These are phyloP conservation scores for Actenoides hombroni DNA, from an alignment of 2,113 vertebrate genomes.

Conservation along the genomic window DNA sequence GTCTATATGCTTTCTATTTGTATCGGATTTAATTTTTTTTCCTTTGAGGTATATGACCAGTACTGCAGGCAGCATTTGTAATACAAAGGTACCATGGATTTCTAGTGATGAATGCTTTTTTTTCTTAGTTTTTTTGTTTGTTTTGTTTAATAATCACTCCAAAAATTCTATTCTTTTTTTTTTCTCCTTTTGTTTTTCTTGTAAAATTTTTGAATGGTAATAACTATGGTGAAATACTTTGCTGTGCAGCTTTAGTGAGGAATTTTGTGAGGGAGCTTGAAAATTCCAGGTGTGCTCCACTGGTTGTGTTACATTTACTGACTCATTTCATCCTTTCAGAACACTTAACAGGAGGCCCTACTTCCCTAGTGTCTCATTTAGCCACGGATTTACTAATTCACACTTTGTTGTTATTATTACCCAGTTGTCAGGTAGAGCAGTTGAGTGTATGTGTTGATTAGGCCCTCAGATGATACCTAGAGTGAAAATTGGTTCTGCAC, in stretches of 20 bases:
- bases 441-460: neutral
- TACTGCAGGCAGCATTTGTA: neutral
- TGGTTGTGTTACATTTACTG: neutral
- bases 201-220: neutral
- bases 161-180: neutral
- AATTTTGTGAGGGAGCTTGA: neutral
- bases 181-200: neutral
- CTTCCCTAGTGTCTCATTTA: neutral
- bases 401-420: neutral
- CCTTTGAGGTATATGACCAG: neutral
- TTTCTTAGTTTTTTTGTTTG: neutral
- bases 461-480: neutral
- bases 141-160: neutral
- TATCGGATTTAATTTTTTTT: neutral
- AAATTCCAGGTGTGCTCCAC: neutral
- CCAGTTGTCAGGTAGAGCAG: neutral
- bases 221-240: neutral
- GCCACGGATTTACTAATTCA: neutral
- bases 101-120: neutral
- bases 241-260: accelerated
- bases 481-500: neutral
- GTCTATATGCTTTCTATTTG: neutral
- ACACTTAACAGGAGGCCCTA: neutral
- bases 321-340: neutral
- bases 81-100: neutral